Percentiles rank a stretch among this genome's conserved stretches.
Conservation (phyloP, 2,113 vertebrate species). For the Bubo bubo region DNA sequence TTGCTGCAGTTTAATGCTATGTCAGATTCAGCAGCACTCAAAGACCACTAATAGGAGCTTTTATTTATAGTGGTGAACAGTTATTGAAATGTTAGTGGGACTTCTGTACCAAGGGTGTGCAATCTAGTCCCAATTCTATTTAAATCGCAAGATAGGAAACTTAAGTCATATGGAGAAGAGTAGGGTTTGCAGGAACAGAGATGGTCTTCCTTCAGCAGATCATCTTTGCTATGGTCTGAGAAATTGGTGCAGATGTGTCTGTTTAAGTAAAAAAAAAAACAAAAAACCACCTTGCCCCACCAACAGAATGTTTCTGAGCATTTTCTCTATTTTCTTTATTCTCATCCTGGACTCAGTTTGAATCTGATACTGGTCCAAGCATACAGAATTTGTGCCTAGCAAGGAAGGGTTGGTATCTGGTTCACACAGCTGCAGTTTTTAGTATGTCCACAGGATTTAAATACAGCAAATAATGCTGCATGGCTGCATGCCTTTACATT, state of each 20-base stretch:
- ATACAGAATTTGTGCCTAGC: neutral
- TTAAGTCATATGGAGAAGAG: neutral
- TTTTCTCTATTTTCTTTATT: neutral
- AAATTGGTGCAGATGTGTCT: neutral
- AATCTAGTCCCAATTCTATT: neutral
- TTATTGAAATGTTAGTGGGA: neutral
- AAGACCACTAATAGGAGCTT: neutral
- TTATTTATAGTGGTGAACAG: neutral
- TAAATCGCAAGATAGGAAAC: neutral
- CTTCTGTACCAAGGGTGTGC: neutral
- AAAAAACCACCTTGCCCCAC: neutral
- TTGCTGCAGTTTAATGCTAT: constrained; percentile 4
- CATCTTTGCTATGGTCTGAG: neutral
- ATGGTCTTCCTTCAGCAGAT: neutral
- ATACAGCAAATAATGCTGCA: neutral
- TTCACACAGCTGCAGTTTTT: neutral
- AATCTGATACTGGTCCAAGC: neutral
- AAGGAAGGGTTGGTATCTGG: neutral
- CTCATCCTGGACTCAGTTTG: neutral
- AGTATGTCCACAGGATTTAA: neutral
- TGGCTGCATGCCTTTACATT: neutral
- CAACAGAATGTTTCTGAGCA: neutral
- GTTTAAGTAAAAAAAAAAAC: neutral
- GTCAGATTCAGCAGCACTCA: constrained; percentile 13
- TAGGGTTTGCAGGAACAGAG: neutral